Base-by-base conservation (phyloP, 2,797 vertebrate genomes). In the Enteromius argenteus region DNA sequence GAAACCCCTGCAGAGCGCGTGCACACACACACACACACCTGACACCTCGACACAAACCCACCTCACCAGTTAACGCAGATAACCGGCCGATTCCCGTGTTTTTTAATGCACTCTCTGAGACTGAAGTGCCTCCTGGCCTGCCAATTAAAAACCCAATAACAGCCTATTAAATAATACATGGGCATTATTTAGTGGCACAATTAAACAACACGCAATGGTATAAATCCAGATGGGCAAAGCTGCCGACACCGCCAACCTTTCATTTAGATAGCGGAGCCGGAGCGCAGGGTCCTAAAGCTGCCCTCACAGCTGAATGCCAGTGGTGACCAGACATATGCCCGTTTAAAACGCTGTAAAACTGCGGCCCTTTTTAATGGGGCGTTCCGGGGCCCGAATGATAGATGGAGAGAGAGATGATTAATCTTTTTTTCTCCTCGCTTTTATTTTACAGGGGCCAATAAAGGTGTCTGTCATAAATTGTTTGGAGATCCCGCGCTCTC, bases 381-480 rank as follows among this genome's bases (percentile, higher is more conserved):
- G 14, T 89, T 73, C 82, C 67, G 56, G 78, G 80, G 80, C 81
- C 62, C 21, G 80, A 83, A 89, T 86, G 84, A 88, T 82, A 82
- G 53, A 88, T 84, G 76, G 81, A 68, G 86, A 87, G 79, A 80
- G 73, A 86, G 87, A 89, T 88, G 79, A 89, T 89, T 85, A 81
- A 89, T 89, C 86, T 86, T 78, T 85, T 81, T 82, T 42, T 79
- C 76, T 82, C 74, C 74, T 49, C 42, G 46, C 80, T 85, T 89
- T 85, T 85, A 86, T 84, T 89, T 87, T 88, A 88, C 87, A 87
- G 78, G 76, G 79, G 75, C 86, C 81, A 89, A 89, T 90, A 90
- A 90, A 90, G 81, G 86, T 89, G 86, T 89, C 88, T 73, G 82
- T 86, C 90, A 89, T 90, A 89, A 90, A 90, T 90, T 88, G 86